Conservation (phyloP, 2,797 vertebrate genomes). For the Arnoldichthys spilopterus region DNA sequence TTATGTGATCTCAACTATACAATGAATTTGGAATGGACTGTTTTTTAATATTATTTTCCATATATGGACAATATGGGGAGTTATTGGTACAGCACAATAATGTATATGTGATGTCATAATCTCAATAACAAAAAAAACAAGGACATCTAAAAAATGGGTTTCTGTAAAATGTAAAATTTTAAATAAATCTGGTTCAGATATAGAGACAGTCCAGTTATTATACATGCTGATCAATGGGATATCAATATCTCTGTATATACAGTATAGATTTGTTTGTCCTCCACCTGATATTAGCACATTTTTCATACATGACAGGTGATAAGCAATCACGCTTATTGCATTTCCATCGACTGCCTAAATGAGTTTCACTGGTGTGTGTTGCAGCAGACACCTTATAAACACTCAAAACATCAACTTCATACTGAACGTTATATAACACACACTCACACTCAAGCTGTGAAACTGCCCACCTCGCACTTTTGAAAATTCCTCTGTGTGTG, state of each 20-base stretch:
- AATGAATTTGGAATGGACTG: too few relatives aligned
- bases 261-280: too few relatives aligned
- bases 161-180: too few relatives aligned
- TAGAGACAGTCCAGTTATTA: too few relatives aligned
- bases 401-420: background rate
- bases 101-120: too few relatives aligned
- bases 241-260: background rate
- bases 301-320: background rate
- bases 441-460: conserved; percentile 9
- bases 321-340: background rate
- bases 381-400: background rate
- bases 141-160: too few relatives aligned
- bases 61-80: too few relatives aligned
- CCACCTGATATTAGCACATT: background rate
- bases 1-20: too few relatives aligned
- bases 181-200: too few relatives aligned
- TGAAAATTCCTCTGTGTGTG: background rate
- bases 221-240: background rate
- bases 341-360: background rate
- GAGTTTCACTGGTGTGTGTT: background rate
- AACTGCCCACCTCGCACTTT: background rate
- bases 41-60: too few relatives aligned
- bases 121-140: too few relatives aligned
- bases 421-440: background rate
- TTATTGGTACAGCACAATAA: too few relatives aligned